Evolutionary conservation across 2,113 vertebrate species (phyloP), one percentile per base, ranked within the genome.

Genomic region (Acrocephalus arundinaceus): DNA sequence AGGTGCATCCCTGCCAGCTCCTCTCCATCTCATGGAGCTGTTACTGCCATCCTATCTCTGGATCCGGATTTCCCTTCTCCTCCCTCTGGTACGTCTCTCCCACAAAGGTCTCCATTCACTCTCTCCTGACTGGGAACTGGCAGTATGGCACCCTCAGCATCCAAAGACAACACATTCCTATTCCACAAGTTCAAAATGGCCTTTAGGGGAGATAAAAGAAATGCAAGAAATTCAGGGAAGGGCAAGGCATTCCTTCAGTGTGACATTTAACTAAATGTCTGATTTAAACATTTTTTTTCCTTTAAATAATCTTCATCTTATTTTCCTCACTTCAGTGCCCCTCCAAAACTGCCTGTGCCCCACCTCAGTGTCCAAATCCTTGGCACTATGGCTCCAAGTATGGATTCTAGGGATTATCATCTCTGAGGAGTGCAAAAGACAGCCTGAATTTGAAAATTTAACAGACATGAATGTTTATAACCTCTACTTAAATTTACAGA

Each of bases 1-100:
- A 91, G 93, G 72, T 77, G 84, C 73, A 52, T 49, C 80, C 91
- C 84, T n/a, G 68, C 55, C 80, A 84, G 84, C 93, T 80, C 91
- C 89, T 49, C 83, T 73, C 67, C 45, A 1, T 30, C 58, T 20
- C 13, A 3, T 1, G 0, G 43, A 52, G 79, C 74, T 74, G 23
- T 33, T 15, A 3, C 59, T 90, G 80, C 76, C 35, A 8, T 16
- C 59, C 76, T 20, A 1, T 9, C 72, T 24, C 86, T 10, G 55
- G 41, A 66, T 11, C 80, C 0, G 31, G 73, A 21, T 61, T 45
- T 48, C 45, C 66, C 67, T 59, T 49, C 80, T 68, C 88, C 70
- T 65, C 58, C 27, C 75, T 25, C 75, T 0, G 0, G 8, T n/a
- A 27, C 0, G 0, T 30, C 33, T 25, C 52, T 49, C 85, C 73